These are phyloP conservation scores for Engystomops pustulosus DNA, from an alignment of 2,113 vertebrate genomes.

Conservation along the genomic window DNA sequence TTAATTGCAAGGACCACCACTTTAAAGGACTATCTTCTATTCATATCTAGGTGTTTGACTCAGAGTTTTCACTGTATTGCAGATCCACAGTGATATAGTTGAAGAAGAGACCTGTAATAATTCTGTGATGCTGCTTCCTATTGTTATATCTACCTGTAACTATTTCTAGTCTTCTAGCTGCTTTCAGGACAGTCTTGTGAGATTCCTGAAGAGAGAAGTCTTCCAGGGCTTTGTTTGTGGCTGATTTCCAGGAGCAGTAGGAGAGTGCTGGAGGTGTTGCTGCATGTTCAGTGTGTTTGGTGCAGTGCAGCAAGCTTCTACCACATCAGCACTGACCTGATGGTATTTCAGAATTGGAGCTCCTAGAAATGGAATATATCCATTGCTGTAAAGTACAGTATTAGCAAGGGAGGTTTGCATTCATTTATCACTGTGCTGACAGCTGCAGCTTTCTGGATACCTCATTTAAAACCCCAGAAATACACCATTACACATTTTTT, in stretches of 20 bases:
- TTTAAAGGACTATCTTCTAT: too few species aligned
- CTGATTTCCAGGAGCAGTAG: constrained; percentile 63
- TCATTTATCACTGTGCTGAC: constrained; percentile 64
- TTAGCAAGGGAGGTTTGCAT: constrained; percentile 66
- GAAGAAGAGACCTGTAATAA: too few species aligned
- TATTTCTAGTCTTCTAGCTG: background rate
- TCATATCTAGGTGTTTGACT: too few species aligned
- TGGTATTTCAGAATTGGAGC: constrained; percentile 72
- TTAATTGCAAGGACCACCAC: too few species aligned
- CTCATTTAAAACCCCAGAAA: constrained; percentile 58
- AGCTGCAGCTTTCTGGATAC: constrained; percentile 63
- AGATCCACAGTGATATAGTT: background rate
- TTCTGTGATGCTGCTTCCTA: too few species aligned
- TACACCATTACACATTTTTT: constrained; percentile 8
- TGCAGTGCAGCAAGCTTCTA: constrained; percentile 92
- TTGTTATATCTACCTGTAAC: background rate
- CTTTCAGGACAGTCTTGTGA: background rate
- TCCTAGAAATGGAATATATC: constrained; percentile 73
- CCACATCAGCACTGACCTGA: constrained; percentile 80
- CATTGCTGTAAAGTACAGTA: constrained; percentile 68
- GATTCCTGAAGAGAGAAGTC: background rate
- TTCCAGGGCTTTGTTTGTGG: constrained; percentile 54
- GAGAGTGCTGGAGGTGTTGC: constrained; percentile 73
- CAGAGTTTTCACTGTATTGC: too few species aligned
- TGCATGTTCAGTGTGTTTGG: constrained; percentile 83